phyloP scores from a whole-genome alignment of 1,140 invertebrate genomes.

The Brachionus rubens region DNA sequence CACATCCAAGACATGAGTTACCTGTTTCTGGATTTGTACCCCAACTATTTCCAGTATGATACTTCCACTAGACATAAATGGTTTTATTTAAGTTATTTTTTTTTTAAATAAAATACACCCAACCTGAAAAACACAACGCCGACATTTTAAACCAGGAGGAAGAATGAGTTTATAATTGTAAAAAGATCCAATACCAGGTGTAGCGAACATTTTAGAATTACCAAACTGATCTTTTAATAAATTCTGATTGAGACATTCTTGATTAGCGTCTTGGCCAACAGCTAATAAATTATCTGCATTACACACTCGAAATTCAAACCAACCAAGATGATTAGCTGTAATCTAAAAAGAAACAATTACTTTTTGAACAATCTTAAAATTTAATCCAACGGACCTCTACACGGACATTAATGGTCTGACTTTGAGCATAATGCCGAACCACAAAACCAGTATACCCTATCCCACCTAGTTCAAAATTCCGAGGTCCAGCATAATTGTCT shows the following conservation, averaged over 20 bases:
- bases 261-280: neutral
- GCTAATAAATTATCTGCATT: neutral
- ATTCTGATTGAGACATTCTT: conserved; percentile 38
- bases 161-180: conserved; percentile 47
- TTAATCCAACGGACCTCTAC: neutral
- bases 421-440: neutral
- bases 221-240: conserved; percentile 16
- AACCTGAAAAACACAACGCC: conserved; percentile 55
- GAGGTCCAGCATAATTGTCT: neutral
- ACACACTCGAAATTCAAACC: conserved; percentile 52
- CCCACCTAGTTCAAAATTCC: conserved; percentile 38
- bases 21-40: conserved; percentile 38
- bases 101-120: no score
- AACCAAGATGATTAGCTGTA: conserved; percentile 53
- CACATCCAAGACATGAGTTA: conserved; percentile 47
- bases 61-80: conserved; percentile 45
- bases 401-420: conserved; percentile 4
- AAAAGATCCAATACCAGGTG: neutral
- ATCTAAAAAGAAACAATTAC: conserved; percentile 64
- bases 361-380: neutral
- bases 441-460: conserved; percentile 2
- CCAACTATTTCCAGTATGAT: conserved; percentile 48
- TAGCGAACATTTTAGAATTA: conserved; percentile 7
- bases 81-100: neutral
- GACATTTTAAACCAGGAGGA: conserved; percentile 52